Percentiles rank a stretch among this genome's conserved stretches.
Conservation (phyloP, 2,113 vertebrate genomes). For the Anseranas semipalmata region DNA sequence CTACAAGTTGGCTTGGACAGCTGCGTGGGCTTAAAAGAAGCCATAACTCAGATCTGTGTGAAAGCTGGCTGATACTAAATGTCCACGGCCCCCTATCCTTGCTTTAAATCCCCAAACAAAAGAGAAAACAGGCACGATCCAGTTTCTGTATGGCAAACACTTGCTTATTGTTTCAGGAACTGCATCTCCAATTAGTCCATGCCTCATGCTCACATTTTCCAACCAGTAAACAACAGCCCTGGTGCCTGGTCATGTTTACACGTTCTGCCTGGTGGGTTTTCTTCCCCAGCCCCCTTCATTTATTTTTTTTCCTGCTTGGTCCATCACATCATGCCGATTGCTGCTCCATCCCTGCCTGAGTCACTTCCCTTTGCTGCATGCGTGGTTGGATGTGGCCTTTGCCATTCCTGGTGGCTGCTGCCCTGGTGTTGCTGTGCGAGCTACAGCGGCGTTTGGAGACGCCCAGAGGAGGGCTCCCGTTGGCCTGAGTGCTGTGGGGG, state of each 20-base stretch:
- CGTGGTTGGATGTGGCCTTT: rapidly evolving
- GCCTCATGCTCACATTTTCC: neutral
- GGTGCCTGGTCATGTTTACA: neutral
- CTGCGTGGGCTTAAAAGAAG: neutral
- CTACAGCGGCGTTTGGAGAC: neutral
- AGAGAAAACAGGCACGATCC: neutral
- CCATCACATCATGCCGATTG: neutral
- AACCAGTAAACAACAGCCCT: neutral
- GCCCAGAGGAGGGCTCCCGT: no score
- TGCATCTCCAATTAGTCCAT: neutral
- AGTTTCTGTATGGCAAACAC: neutral
- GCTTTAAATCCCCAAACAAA: neutral
- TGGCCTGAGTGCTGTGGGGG: rapidly evolving
- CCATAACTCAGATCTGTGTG: neutral
- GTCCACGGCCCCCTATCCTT: rapidly evolving
- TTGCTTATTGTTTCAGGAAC: neutral
- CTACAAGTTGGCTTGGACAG: conserved; percentile 27
- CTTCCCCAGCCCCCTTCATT: rapidly evolving
- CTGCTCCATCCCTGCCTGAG: neutral
- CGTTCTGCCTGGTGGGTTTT: neutral
- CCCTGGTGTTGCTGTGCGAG: rapidly evolving
- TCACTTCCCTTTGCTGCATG: neutral
- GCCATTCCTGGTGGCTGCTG: neutral
- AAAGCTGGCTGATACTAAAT: neutral
- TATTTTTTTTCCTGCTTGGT: neutral